Evolutionary conservation across 2,888 invertebrate genomes (phyloP).

Genomic region (Melanchra persicariae): DNA sequence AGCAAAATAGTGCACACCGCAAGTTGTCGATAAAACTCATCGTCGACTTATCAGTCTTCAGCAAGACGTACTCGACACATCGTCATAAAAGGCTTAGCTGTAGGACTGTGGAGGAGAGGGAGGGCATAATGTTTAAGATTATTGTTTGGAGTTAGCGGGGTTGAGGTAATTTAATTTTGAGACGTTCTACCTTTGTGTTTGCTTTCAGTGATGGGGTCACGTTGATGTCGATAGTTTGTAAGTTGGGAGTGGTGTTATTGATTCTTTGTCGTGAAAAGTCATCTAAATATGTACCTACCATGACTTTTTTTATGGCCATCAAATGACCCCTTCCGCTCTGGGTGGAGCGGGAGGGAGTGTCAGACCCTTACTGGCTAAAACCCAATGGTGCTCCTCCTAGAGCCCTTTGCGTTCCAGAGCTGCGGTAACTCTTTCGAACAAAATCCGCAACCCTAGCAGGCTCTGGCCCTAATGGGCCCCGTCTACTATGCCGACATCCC

Average conservation of each 20-base stretch:
- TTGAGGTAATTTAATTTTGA: conserved; percentile 88
- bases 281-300: too few species aligned
- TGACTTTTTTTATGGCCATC: too few species aligned
- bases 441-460: too few species aligned
- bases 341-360: too few species aligned
- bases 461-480: too few species aligned
- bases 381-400: too few species aligned
- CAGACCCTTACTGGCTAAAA: too few species aligned
- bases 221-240: conserved; percentile 40
- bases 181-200: conserved; percentile 81
- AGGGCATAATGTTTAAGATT: conserved; percentile 82
- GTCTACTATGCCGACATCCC: too few species aligned
- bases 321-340: too few species aligned
- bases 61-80: conserved; percentile 77
- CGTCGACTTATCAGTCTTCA: conserved; percentile 80
- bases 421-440: too few species aligned
- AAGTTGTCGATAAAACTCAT: conserved; percentile 65
- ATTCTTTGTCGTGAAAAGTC: too few species aligned
- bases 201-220: conserved; percentile 27
- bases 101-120: conserved; percentile 60
- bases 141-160: conserved; percentile 87
- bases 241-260: not conserved
- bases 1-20: conserved; percentile 41
- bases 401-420: too few species aligned
- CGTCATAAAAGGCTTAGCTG: conserved; percentile 81